These are phyloP conservation scores for Capromys pilorides DNA, from an alignment of 2,797 vertebrate species.

Conservation along the genomic window DNA sequence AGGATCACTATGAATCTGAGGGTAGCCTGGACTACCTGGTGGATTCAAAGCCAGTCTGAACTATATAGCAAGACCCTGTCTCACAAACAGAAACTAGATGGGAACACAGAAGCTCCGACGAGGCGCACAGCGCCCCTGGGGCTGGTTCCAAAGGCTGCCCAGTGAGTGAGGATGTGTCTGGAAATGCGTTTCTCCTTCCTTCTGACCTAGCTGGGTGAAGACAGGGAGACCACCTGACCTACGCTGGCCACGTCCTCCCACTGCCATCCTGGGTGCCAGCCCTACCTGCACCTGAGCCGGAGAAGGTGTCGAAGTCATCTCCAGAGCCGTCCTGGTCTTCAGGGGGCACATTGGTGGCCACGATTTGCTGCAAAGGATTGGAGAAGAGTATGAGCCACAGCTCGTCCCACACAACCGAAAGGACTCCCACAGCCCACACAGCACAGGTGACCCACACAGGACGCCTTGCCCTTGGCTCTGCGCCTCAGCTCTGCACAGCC, in stretches of 20 bases:
- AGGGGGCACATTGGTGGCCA: slow-evolving; percentile 79
- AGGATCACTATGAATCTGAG: not conserved
- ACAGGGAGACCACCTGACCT: not conserved
- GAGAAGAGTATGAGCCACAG: not conserved
- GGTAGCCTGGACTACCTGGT: not conserved
- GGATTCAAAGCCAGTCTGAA: not conserved
- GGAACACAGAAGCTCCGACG: not conserved
- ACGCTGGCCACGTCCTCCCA: fast-evolving
- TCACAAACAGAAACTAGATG: not conserved
- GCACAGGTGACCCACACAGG: not conserved
- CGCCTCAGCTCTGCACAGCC: not conserved
- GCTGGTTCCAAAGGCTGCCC: not conserved
- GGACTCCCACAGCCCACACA: not conserved
- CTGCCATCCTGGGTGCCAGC: not conserved
- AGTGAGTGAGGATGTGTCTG: not conserved
- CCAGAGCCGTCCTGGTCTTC: slow-evolving; percentile 90
- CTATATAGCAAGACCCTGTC: not conserved
- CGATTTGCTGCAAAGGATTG: slow-evolving; percentile 81
- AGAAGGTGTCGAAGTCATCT: slow-evolving; percentile 86
- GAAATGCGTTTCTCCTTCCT: not conserved
- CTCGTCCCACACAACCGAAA: not conserved
- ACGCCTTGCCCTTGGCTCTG: not conserved
- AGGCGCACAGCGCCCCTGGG: not conserved
- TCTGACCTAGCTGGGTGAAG: not conserved
- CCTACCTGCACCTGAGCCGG: slow-evolving; percentile 88